phyloP scores from a whole-genome alignment of 2,888 invertebrate species.

The Tiliacea aurago region DNA sequence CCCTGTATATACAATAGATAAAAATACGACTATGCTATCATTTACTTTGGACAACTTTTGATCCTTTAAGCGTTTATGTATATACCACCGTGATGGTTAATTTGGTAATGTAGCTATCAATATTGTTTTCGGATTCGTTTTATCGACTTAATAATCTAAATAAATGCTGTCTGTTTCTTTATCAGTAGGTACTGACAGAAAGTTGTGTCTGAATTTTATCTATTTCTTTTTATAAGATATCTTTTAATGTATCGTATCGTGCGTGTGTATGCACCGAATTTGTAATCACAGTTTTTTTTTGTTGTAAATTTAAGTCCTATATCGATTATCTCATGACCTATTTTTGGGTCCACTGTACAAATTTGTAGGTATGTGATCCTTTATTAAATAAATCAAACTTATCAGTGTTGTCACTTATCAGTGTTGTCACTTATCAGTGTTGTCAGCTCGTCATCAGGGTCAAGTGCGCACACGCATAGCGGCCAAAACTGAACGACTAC shows the following conservation, averaged over 20 bases:
- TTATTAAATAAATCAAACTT: too few species aligned
- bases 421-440: too few species aligned
- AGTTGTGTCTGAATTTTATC: constrained; percentile 48
- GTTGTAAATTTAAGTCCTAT: background rate
- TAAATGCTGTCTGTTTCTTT: background rate
- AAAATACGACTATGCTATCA: background rate
- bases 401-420: too few species aligned
- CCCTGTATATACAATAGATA: too few species aligned
- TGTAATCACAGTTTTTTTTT: background rate
- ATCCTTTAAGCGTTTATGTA: background rate
- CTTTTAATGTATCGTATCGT: background rate
- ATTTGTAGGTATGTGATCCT: background rate
- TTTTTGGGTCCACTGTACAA: background rate
- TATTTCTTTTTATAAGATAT: background rate
- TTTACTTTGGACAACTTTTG: background rate
- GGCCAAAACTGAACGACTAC: too few species aligned
- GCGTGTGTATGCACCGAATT: constrained; percentile 27
- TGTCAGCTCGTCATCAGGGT: background rate
- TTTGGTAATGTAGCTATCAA: background rate
- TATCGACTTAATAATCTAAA: too few species aligned
- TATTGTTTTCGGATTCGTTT: background rate
- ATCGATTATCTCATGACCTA: background rate
- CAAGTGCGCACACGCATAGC: constrained; percentile 4
- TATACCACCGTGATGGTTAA: background rate
- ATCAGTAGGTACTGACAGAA: constrained; percentile 27